Base-by-base conservation (phyloP, 2,113 vertebrate species). In the Sinocyclocheilus maitianheensis region DNA sequence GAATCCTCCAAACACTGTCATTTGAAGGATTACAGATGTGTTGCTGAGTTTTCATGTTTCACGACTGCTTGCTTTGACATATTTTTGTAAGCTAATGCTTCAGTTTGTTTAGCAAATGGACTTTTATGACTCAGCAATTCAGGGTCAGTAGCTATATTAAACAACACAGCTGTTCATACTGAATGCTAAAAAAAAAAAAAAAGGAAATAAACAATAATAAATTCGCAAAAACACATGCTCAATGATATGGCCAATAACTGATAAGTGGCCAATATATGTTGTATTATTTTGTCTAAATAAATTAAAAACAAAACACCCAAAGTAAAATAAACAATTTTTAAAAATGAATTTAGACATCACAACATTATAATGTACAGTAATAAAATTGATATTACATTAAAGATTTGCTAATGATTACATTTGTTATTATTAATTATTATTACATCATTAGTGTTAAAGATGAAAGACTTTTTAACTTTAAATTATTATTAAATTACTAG, bases 81-180 rank as follows among this genome's bases (percentile, higher is more conserved):
- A 63, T 81, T 40, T 48, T 67, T 76, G 51, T 86, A 71, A 53
- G 76, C 43, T 2, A 1, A 46, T 53, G 82, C 67, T 81, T 78
- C 55, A 78, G 40, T 84, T 84, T 85, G 37, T 67, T 65, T 48
- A 71, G 74, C 43, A 85, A 60, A 85, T 75, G 20, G 60, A 46
- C 43, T 74, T 58, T 84, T 40, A 14, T 88, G 83, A 85, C 37
- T 88, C 75, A 72, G 81, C 76, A 37, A 51, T 65, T 80, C 65
- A 34, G 20, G 48, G 77, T 77, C 16, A 77, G 53, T 65, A 24
- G 30, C 60, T 58, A 34, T 63, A 65, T 40, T 82, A 87, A 85
- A 72, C 51, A 30, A 53, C 3, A 22, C 85, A 87, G 85, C 85
- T 87, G 83, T 74, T 86, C 82, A 71, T n/a, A 22, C 34, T 4